Percentiles rank a stretch among this genome's conserved stretches.
These are phyloP conservation scores for Aporophyla lueneburgensis DNA, from an alignment of 2,888 invertebrate species.

Conservation along the genomic window DNA sequence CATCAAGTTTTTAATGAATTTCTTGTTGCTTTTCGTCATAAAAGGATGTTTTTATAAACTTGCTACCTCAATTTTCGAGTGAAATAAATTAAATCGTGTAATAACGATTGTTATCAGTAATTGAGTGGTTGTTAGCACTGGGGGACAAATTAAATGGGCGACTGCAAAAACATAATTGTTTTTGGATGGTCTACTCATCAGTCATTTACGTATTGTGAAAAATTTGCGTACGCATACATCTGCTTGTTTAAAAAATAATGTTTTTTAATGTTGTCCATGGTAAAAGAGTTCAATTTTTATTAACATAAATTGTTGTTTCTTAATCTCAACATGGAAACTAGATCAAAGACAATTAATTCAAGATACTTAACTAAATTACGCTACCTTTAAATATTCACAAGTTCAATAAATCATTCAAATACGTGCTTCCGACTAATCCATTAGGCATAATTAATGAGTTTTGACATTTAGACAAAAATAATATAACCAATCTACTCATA, in stretches of 20 bases:
- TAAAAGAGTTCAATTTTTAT: neutral
- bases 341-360: slow-evolving; percentile 39
- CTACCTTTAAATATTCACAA: slow-evolving; percentile 17
- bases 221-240: neutral
- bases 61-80: slow-evolving; percentile 64
- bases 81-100: slow-evolving; percentile 77
- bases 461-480: slow-evolving; percentile 54
- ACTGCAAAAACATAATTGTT: slow-evolving; percentile 39
- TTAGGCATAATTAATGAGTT: slow-evolving; percentile 58
- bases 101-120: slow-evolving; percentile 85
- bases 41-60: slow-evolving; percentile 68
- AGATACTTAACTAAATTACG: slow-evolving; percentile 38
- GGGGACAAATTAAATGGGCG: slow-evolving; percentile 56
- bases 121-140: slow-evolving; percentile 70
- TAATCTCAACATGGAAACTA: slow-evolving; percentile 8
- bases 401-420: slow-evolving; percentile 47
- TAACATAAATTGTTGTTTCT: neutral
- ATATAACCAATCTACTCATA: slow-evolving; percentile 27
- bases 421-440: slow-evolving; percentile 55
- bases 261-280: neutral
- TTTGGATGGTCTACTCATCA: slow-evolving; percentile 18
- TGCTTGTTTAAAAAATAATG: neutral
- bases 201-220: neutral
- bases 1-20: slow-evolving; percentile 62
- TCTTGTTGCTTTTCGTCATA: slow-evolving; percentile 68